Percentiles rank a stretch among this genome's conserved stretches.
Conservation (phyloP, 2,797 vertebrate genomes). For the Gadopsis marmoratus region DNA sequence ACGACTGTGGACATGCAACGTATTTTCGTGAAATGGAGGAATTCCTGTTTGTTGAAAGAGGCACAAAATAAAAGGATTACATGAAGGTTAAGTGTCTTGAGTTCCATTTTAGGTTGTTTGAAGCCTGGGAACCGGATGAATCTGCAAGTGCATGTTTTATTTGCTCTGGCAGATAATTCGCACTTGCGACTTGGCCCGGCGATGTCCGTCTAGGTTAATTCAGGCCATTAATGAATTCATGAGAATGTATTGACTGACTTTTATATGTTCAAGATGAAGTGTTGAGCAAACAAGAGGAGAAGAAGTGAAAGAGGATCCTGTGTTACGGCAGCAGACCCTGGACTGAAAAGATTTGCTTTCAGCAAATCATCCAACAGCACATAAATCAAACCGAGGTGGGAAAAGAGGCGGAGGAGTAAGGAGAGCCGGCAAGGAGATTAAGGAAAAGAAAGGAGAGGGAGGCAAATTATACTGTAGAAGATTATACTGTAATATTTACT, state of each 20-base stretch:
- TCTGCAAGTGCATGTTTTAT: too few relatives aligned
- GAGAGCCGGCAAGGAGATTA: not conserved
- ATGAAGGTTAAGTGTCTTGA: too few relatives aligned
- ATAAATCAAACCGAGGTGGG: not conserved
- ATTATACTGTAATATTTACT: not conserved
- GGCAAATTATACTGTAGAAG: not conserved
- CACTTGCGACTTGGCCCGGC: too few relatives aligned
- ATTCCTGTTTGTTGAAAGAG: not conserved
- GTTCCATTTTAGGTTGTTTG: too few relatives aligned
- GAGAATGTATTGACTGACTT: not conserved
- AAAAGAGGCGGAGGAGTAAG: too few relatives aligned
- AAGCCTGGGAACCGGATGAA: too few relatives aligned
- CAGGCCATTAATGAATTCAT: not conserved
- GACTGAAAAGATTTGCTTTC: not conserved
- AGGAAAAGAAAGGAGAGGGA: not conserved
- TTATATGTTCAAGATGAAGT: not conserved
- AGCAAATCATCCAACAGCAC: not conserved
- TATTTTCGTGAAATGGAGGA: not conserved
- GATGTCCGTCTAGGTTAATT: not conserved
- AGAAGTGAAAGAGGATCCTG: not conserved
- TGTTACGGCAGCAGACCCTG: not conserved
- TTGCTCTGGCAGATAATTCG: too few relatives aligned
- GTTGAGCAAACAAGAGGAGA: not conserved
- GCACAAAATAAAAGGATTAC: too few relatives aligned
- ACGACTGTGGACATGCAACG: not conserved